Evolutionary conservation across 2,888 invertebrate species (phyloP).

Genomic region (Acanthoscelides obtectus): DNA sequence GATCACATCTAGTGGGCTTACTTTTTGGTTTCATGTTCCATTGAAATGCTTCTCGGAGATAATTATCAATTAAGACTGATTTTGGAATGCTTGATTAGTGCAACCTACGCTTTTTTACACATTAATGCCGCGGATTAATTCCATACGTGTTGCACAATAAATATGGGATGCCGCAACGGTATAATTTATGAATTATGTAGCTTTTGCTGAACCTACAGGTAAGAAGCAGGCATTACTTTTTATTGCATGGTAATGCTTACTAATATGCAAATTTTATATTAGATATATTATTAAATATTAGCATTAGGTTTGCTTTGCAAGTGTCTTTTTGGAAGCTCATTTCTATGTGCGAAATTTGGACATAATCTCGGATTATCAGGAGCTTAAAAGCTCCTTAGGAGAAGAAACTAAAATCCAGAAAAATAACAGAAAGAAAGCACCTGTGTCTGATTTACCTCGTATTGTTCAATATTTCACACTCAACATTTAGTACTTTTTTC

Average conservation of each 20-base stretch:
- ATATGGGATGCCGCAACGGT: neutral
- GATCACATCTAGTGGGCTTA: slow-evolving; percentile 21
- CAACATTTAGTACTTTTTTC: too few species aligned
- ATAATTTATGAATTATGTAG: neutral
- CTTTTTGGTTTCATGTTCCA: slow-evolving; percentile 16
- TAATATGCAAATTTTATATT: neutral
- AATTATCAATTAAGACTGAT: slow-evolving; percentile 12
- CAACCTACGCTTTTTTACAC: slow-evolving; percentile 15
- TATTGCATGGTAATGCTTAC: neutral
- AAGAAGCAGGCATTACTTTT: neutral
- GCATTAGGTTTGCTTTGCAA: too few species aligned
- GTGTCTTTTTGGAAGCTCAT: too few species aligned
- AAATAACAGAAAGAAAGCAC: too few species aligned
- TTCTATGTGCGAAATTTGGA: too few species aligned
- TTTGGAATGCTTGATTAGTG: slow-evolving; percentile 15
- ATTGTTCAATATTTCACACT: too few species aligned
- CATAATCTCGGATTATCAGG: too few species aligned
- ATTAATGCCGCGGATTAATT: neutral
- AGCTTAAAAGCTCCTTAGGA: too few species aligned
- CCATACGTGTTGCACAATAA: neutral
- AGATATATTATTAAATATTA: too few species aligned
- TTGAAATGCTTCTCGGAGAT: slow-evolving; percentile 7
- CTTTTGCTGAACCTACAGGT: neutral
- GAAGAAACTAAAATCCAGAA: too few species aligned
- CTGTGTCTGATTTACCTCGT: too few species aligned